Evolutionary conservation across 2,797 vertebrate species (phyloP).

Genomic region (Ibycter americanus): DNA sequence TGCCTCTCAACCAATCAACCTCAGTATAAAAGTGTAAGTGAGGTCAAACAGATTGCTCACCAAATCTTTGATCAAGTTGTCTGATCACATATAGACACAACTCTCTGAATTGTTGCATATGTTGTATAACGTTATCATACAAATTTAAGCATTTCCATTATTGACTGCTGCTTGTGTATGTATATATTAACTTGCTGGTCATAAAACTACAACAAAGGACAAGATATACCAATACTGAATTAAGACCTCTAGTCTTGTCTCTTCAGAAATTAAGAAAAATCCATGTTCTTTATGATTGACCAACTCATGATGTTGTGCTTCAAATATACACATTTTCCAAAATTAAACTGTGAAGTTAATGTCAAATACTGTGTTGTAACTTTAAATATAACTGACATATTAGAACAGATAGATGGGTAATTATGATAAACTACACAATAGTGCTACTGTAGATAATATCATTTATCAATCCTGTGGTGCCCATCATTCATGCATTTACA

Average conservation of each 20-base stretch:
- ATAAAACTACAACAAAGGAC: constrained; percentile 55
- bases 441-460: constrained; percentile 73
- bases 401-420: constrained; percentile 72
- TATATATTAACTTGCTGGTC: constrained; percentile 58
- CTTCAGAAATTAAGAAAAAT: constrained; percentile 51
- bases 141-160: constrained; percentile 60
- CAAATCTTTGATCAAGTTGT: constrained; percentile 66
- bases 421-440: constrained; percentile 76
- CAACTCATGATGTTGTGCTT: constrained; percentile 55
- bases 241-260: constrained; percentile 55
- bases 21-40: constrained; percentile 70
- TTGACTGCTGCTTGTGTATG: constrained; percentile 51
- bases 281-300: constrained; percentile 24
- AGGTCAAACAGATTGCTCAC: constrained; percentile 66
- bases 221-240: constrained; percentile 34
- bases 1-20: constrained; percentile 70
- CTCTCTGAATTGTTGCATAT: constrained; percentile 60
- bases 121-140: constrained; percentile 27
- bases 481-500: constrained; percentile 77
- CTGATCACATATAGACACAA: constrained; percentile 50
- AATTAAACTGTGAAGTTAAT: constrained; percentile 66
- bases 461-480: constrained; percentile 75
- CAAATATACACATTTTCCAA: constrained; percentile 50
- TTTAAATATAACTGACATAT: constrained; percentile 70
- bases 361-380: constrained; percentile 68